These are phyloP conservation scores for Labeo rohita DNA, from an alignment of 2,113 vertebrate genomes.

Conservation along the genomic window DNA sequence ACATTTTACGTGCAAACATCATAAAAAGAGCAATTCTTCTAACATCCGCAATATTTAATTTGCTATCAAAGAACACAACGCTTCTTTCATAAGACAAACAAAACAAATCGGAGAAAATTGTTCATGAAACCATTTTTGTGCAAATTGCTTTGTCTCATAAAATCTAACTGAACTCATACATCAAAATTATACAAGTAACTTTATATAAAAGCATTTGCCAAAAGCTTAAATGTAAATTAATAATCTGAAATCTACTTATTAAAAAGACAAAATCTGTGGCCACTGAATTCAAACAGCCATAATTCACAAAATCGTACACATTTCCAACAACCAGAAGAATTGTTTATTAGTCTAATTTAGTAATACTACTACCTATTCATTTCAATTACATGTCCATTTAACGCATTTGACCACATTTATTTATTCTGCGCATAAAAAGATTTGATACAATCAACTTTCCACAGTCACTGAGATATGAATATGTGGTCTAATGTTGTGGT, in stretches of 20 bases:
- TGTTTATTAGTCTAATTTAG: neutral
- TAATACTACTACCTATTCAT: neutral
- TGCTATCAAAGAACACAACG: too few relatives aligned
- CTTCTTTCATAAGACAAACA: too few relatives aligned
- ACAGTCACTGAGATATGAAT: neutral
- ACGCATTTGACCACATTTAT: neutral
- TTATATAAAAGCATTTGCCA: neutral
- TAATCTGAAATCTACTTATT: neutral
- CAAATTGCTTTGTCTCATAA: too few relatives aligned
- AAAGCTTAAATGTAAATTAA: neutral
- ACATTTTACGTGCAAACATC: too few relatives aligned
- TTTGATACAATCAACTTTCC: neutral
- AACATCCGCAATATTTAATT: too few relatives aligned
- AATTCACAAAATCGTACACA: neutral
- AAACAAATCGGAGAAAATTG: too few relatives aligned
- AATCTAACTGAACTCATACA: too few relatives aligned
- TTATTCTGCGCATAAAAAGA: neutral
- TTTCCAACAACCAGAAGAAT: neutral
- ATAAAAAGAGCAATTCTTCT: too few relatives aligned
- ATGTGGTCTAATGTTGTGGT: neutral
- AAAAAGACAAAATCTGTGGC: neutral
- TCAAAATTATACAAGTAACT: too few relatives aligned
- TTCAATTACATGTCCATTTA: neutral
- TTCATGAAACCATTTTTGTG: too few relatives aligned
- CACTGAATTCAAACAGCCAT: neutral